These are phyloP conservation scores for Sebastes umbrosus DNA, from an alignment of 2,797 vertebrate species.

Conservation along the genomic window DNA sequence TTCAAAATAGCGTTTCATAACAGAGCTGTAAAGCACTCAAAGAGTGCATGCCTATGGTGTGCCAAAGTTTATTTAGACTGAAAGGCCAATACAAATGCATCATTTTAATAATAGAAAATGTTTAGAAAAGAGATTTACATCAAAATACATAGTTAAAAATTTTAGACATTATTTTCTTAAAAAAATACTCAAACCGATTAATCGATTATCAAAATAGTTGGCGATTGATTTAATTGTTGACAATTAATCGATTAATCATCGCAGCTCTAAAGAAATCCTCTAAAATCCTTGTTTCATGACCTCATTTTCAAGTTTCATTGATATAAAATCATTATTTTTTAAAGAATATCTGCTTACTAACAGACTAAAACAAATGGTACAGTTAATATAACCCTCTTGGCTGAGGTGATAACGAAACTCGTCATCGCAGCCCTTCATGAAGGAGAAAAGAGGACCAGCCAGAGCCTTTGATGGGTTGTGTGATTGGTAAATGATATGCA, in stretches of 20 bases:
- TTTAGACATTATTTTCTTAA: too few species aligned
- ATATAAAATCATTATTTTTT: not conserved
- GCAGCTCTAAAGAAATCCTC: not conserved
- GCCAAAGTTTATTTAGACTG: not conserved
- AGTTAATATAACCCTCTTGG: slow-evolving; percentile 24
- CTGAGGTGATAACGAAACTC: slow-evolving; percentile 24
- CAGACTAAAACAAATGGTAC: slow-evolving; percentile 10
- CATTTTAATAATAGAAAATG: not conserved
- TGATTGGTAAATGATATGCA: slow-evolving; percentile 67
- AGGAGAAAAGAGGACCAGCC: slow-evolving; percentile 25
- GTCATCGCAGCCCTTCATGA: slow-evolving; percentile 18
- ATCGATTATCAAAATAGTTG: too few species aligned
- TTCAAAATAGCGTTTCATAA: not conserved
- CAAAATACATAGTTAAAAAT: too few species aligned
- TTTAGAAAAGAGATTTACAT: too few species aligned
- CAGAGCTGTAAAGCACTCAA: not conserved
- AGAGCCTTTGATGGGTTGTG: slow-evolving; percentile 27
- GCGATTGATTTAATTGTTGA: too few species aligned
- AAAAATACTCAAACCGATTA: too few species aligned
- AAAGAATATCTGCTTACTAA: not conserved
- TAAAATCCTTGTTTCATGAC: not conserved
- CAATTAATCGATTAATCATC: too few species aligned
- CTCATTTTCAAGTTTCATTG: not conserved
- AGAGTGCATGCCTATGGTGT: not conserved
- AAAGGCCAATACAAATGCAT: not conserved